Evolutionary conservation across 2,888 invertebrate genomes (phyloP).

Genomic region (Phasia obesa): DNA sequence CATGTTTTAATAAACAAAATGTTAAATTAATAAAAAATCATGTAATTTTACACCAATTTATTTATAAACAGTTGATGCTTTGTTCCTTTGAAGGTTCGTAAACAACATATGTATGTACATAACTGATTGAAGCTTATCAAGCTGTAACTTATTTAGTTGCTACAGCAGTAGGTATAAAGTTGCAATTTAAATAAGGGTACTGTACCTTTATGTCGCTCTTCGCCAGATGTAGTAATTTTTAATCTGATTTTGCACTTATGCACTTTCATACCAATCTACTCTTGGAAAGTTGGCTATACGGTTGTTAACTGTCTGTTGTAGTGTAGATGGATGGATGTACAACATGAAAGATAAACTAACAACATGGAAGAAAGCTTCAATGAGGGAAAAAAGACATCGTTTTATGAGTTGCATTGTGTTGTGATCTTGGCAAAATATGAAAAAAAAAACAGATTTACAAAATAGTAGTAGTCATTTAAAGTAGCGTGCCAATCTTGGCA

Average conservation of each 20-base stretch:
- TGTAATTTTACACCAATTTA: too few relatives aligned
- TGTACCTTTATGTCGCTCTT: background rate
- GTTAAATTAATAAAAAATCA: too few relatives aligned
- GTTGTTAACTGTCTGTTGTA: constrained; percentile 34
- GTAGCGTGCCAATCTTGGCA: constrained; percentile 66
- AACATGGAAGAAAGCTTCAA: constrained; percentile 42
- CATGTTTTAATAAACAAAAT: too few relatives aligned
- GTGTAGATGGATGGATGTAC: constrained; percentile 39
- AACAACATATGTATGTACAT: too few relatives aligned
- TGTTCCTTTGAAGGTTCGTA: too few relatives aligned
- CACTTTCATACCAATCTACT: constrained; percentile 30
- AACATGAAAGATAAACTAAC: constrained; percentile 22
- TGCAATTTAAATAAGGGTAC: background rate
- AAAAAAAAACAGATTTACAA: constrained; percentile 14
- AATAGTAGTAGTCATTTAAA: constrained; percentile 60
- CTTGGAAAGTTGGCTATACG: constrained; percentile 61
- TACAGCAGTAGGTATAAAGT: too few relatives aligned
- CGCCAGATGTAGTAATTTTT: background rate
- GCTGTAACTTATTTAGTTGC: too few relatives aligned
- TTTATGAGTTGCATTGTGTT: constrained; percentile 62
- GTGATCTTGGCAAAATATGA: constrained; percentile 36
- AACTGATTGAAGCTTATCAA: too few relatives aligned
- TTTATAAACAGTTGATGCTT: too few relatives aligned
- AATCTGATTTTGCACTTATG: constrained; percentile 47
- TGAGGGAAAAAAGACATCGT: constrained; percentile 50